Evolutionary conservation across 2,113 vertebrate species (phyloP).

Genomic region (Psophia crepitans): DNA sequence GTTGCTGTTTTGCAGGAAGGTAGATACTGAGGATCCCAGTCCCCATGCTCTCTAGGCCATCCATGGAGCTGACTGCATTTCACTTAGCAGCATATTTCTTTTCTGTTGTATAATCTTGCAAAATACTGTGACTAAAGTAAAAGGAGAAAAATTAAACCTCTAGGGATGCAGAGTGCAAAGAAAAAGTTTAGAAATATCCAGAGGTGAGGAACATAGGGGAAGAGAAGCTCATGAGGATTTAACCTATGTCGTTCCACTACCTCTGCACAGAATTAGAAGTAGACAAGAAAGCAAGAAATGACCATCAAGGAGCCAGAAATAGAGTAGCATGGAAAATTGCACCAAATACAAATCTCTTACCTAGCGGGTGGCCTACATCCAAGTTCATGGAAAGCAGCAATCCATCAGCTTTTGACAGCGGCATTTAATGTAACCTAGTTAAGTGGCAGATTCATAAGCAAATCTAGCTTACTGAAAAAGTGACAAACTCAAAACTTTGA

Average conservation of each 20-base stretch:
- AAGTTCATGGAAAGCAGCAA: not conserved
- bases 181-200: not conserved
- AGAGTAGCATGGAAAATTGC: not conserved
- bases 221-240: not conserved
- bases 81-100: not conserved
- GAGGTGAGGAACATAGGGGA: not conserved
- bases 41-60: not conserved
- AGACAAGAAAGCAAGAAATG: not conserved
- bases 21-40: not conserved
- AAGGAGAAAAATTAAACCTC: not conserved
- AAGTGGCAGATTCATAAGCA: not conserved
- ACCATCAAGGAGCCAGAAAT: not conserved
- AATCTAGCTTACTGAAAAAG: not conserved
- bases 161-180: not conserved
- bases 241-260: not conserved
- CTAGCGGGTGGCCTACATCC: not conserved
- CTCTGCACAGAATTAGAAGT: not conserved
- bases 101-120: not conserved
- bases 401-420: not conserved
- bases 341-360: not conserved
- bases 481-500: not conserved
- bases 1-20: not conserved
- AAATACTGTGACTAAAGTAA: not conserved
- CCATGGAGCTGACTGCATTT: not conserved
- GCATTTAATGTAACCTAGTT: not conserved